phyloP scores from a whole-genome alignment of 92 coral and sea anemone genomes.

The Porites lobata region DNA sequence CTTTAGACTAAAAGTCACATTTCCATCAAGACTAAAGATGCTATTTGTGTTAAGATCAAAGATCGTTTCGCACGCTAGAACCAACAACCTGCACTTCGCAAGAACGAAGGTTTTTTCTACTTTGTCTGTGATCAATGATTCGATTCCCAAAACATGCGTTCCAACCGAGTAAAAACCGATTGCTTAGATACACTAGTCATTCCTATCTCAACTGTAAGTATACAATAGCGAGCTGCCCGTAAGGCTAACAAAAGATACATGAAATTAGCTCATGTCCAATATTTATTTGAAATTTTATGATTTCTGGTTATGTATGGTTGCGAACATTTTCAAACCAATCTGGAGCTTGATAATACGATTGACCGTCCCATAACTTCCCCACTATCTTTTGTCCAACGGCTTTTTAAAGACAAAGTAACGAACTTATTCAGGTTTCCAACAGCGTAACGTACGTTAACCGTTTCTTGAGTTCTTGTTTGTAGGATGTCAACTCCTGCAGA shows the following conservation, averaged over 20 bases:
- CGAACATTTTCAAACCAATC: neutral
- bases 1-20: conserved; percentile 2
- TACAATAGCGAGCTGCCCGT: conserved; percentile 57
- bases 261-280: conserved; percentile 49
- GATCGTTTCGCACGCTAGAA: neutral
- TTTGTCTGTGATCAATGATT: conserved; percentile 44
- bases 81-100: neutral
- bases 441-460: conserved; percentile 46
- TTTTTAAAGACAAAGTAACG: conserved; percentile 11
- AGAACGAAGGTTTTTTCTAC: conserved; percentile 14
- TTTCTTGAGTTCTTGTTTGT: conserved; percentile 42
- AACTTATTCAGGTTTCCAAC: conserved; percentile 48
- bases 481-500: conserved; percentile 34
- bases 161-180: conserved; percentile 64
- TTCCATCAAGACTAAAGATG: neutral
- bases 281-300: conserved; percentile 62
- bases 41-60: neutral
- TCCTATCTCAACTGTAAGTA: conserved; percentile 29
- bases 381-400: neutral
- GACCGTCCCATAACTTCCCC: neutral
- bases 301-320: conserved; percentile 23
- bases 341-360: neutral
- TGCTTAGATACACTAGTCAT: conserved; percentile 59
- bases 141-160: conserved; percentile 63
- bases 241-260: conserved; percentile 38